Conservation (phyloP, 2,888 invertebrate genomes). For the Sclerodermus sp. region DNA sequence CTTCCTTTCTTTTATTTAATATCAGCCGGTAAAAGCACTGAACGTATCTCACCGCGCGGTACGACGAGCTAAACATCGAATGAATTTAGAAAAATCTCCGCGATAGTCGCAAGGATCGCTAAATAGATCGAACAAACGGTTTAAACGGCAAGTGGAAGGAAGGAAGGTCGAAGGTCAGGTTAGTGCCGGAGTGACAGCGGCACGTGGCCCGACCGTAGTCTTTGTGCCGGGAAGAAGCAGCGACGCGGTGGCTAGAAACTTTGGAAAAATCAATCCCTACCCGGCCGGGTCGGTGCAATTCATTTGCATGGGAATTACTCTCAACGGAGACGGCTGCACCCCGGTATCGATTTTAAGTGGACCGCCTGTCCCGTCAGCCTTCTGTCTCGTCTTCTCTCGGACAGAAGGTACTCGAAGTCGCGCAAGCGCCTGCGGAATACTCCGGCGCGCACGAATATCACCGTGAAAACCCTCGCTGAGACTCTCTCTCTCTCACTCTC, state of each 20-base stretch:
- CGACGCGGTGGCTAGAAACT: constrained; percentile 20
- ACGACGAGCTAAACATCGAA: too few species aligned
- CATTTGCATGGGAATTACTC: constrained; percentile 56
- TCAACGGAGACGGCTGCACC: constrained; percentile 46
- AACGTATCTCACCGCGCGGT: too few species aligned
- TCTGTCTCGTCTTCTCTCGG: constrained; percentile 53
- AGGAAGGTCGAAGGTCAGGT: too few species aligned
- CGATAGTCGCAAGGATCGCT: background rate
- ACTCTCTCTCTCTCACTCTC: too few species aligned
- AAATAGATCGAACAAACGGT: background rate
- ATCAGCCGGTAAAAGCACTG: too few species aligned
- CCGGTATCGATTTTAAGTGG: constrained; percentile 56
- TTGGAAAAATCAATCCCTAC: constrained; percentile 40
- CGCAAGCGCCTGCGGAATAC: constrained; percentile 43
- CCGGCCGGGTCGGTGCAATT: constrained; percentile 45
- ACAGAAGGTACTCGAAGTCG: constrained; percentile 48
- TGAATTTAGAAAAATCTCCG: background rate
- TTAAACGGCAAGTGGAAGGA: too few species aligned
- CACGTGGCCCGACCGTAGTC: too few species aligned
- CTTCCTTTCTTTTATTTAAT: too few species aligned
- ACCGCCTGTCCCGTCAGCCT: constrained; percentile 54
- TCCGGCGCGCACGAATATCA: constrained; percentile 8
- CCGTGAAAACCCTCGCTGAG: background rate
- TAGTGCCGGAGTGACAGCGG: too few species aligned
- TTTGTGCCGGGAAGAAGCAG: too few species aligned